Evolutionary conservation across 92 coral and sea anemone species (phyloP), one percentile per base, ranked within the genome.

Genomic region (Porites rus): DNA sequence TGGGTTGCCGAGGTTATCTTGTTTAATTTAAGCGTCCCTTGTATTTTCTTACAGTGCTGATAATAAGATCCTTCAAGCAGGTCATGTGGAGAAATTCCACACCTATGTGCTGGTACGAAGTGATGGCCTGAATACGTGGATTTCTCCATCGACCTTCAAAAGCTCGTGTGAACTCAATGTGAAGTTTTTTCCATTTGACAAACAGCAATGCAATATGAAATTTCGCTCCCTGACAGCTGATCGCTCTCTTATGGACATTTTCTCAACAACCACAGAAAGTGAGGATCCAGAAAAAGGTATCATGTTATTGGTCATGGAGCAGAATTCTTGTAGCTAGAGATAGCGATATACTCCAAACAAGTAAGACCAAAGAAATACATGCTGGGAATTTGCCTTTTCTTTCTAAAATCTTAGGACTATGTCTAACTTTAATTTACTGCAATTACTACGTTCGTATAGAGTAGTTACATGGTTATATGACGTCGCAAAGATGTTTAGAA

Each of bases 181-280:
- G n/a, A 81, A 84, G 24, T 75, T 65, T 66, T 91, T 87, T 76
- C 94, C 94, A 10, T 91, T 91, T 72, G 94, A 91, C 79, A 83
- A 70, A 68, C 94, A 91, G 70, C 16, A 69, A 65, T 91, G 94
- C 75, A 72, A 51, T 12, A 78, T 91, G 81, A 62, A 80, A 14
- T 91, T 91, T 65, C 88, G 94, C 4, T 91, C 94, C 14, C 76
- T 88, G 88, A 82, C 91, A 1, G 75, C 87, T 21, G 87, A 83
- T 74, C 50, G 54, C 80, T 60, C 63, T 11, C 63, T 83, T 1
- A 2, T 83, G 73, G 52, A 73, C 63, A 7, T 83, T 11, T 3
- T 50, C 43, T 61, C 87, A 1, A 62, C 7, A 75, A 4, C 0
- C 2, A 22, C 64, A 7, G 65, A 83, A 28, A 74, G 80, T 14